A percentile compares a stretch with the other conserved stretches of the same genome.
Conservation (phyloP, 2,888 invertebrate genomes). For the Heteropelma amictum region DNA sequence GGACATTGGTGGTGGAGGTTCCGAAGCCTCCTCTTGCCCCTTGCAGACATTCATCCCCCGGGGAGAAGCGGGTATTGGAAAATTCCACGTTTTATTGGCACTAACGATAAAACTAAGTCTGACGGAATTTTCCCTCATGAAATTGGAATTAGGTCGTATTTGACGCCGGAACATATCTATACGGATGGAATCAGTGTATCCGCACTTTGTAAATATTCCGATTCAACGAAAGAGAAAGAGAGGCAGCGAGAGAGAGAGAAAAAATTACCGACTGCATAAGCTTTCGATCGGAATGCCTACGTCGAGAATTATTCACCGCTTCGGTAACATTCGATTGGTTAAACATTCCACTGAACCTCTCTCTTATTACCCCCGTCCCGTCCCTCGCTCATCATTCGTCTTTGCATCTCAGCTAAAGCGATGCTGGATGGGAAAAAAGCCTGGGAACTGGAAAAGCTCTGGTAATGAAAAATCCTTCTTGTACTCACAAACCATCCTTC, state of each 20-base stretch:
- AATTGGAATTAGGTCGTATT: constrained; percentile 6
- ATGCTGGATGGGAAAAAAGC: too few relatives aligned
- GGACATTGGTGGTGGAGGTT: constrained; percentile 8
- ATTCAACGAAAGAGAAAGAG: too few relatives aligned
- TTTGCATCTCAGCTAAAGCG: too few relatives aligned
- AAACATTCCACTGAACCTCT: too few relatives aligned
- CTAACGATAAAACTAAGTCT: constrained; percentile 42
- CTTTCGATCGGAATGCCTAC: constrained; percentile 23
- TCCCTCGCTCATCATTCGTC: too few relatives aligned
- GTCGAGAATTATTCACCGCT: too few relatives aligned
- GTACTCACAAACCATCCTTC: too few relatives aligned
- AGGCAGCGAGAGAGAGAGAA: background rate
- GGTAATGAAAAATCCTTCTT: too few relatives aligned
- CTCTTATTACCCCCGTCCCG: too few relatives aligned
- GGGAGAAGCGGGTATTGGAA: constrained; percentile 6
- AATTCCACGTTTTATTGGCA: constrained; percentile 33
- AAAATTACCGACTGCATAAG: background rate
- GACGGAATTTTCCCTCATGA: constrained; percentile 38
- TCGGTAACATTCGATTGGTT: too few relatives aligned
- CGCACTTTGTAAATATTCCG: constrained; percentile 36
- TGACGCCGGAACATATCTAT: background rate
- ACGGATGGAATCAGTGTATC: constrained; percentile 1
- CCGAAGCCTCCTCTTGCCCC: too few relatives aligned
- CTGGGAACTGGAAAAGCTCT: too few relatives aligned
- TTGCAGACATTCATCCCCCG: background rate